phyloP scores from a whole-genome alignment of 2,888 invertebrate genomes.

The Formica aserva region DNA sequence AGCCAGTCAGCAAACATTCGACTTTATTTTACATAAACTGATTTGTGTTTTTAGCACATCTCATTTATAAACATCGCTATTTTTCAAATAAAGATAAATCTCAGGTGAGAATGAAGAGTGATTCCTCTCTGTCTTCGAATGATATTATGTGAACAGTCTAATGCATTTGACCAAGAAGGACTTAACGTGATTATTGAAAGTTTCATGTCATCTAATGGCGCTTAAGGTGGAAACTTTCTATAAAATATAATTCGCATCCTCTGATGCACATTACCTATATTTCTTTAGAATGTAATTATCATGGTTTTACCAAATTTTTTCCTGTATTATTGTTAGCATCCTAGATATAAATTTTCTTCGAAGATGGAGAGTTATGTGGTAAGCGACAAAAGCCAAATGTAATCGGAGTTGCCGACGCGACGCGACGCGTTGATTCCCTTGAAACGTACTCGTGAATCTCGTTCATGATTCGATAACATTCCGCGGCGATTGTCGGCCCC shows the following conservation, averaged over 20 bases:
- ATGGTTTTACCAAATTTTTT: not conserved
- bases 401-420: conserved; percentile 25
- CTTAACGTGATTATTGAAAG: conserved; percentile 4
- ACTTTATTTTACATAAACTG: conserved; percentile 28
- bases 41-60: not conserved
- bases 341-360: not conserved
- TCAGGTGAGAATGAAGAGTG: not conserved
- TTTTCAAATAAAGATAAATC: not conserved
- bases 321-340: not conserved
- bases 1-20: not conserved
- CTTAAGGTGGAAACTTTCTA: conserved; percentile 14
- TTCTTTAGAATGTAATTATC: not conserved
- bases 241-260: not conserved
- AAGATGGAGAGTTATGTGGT: conserved; percentile 11
- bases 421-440: conserved; percentile 24
- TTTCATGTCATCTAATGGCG: conserved; percentile 9
- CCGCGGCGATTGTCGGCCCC: conserved; percentile 67
- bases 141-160: not conserved
- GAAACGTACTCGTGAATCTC: conserved; percentile 62
- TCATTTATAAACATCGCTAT: not conserved
- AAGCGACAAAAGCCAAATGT: conserved; percentile 15
- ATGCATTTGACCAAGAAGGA: not conserved
- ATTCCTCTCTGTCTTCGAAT: not conserved
- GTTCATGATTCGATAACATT: conserved; percentile 70
- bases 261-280: not conserved